A percentile compares a stretch with the other conserved stretches of the same genome.
These are phyloP conservation scores for Campylorhamphus procurvoides DNA, from an alignment of 2,113 vertebrate genomes.

Conservation along the genomic window DNA sequence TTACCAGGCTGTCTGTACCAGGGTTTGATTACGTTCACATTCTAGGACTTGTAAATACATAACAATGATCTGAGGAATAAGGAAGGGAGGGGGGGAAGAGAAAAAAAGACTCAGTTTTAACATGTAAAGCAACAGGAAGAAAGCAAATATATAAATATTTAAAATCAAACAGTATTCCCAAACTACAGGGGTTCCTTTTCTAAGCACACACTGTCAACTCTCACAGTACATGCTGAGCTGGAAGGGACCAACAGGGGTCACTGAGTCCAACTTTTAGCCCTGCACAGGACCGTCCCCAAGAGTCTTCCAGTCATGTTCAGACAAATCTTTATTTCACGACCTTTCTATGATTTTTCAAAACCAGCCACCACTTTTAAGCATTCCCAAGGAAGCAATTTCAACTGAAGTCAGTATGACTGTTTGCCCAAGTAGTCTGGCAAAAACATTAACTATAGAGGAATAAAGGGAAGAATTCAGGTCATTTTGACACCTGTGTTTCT, in stretches of 20 bases:
- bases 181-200: not conserved
- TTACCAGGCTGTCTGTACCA: slow-evolving; percentile 99
- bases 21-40: slow-evolving; percentile 97
- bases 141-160: not conserved
- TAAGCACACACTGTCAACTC: not conserved
- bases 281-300: not conserved
- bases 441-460: not conserved
- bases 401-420: fast-evolving
- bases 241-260: not conserved
- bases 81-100: not conserved
- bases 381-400: not conserved
- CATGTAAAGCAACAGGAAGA: not conserved
- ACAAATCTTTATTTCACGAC: not conserved
- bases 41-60: slow-evolving; percentile 99
- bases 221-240: not conserved
- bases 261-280: not conserved
- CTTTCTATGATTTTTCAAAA: not conserved
- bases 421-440: not conserved
- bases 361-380: not conserved
- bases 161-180: not conserved
- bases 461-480: not conserved
- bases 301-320: not conserved
- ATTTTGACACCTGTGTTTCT: not conserved
- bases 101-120: not conserved
- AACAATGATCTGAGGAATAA: slow-evolving; percentile 89